Evolutionary conservation across 2,888 invertebrate genomes (phyloP), one percentile per base, ranked within the genome.

Genomic region (Isoperla grammatica): DNA sequence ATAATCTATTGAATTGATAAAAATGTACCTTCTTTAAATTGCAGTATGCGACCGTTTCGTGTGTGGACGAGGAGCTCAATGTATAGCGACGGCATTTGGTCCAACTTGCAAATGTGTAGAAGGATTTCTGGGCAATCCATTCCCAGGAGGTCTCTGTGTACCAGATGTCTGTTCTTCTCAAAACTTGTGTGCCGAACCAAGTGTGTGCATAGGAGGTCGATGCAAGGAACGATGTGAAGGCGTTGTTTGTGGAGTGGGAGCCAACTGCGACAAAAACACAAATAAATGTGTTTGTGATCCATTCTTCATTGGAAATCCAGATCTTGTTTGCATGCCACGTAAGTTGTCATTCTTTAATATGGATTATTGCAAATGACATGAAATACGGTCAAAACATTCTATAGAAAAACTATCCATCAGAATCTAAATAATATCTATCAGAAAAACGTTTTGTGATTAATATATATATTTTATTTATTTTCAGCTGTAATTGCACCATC

Each of bases 251-350:
- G 94, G 94, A 6, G 82, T 93, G 37, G 94, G 94, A 6, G 94
- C 94, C 13, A 84, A 85, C 55, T 95, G 95, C 71, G 88, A 93
- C 70, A 83, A 83, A 68, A 78, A 81, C 56, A 86, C 84, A 29
- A 92, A 91, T 64, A 87, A 86, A 75, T 95, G 95, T 73, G 81
- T 90, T 49, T 95, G 95, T 70, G 86, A 92, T 71, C 85, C 88
- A 12, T 88, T 88, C 71, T 93, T 93, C 72, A 83, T 90, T 64
- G 95, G 95, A 68, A 91, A 94, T 73, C 92, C 94, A 1, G 89
- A 92, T 71, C 77, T 92, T 22, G 80, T 94, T 54, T 94, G 94
- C 70, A 91, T 93, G 86, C 93, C 94, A 71, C 92, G 89, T 90
- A 82, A 87, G 88, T 85, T 65, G 59, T n/a, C n/a, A n/a, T n/a